These are phyloP conservation scores for Crocuta crocuta DNA, from an alignment of 2,113 vertebrate genomes.

Conservation along the genomic window DNA sequence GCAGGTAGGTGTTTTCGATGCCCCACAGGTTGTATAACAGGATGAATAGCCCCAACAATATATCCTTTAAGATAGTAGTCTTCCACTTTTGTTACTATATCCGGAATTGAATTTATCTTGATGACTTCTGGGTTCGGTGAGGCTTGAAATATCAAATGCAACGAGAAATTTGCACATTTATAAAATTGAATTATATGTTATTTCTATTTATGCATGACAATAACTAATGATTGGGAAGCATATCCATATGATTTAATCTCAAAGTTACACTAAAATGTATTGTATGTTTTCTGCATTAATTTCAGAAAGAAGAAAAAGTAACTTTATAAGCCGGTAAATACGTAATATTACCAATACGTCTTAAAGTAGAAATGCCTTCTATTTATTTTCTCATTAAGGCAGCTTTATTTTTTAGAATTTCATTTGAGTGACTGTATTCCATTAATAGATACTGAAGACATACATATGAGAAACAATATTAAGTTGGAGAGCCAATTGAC, in stretches of 20 bases:
- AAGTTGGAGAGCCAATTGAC: background rate
- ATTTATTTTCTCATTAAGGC: background rate
- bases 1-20: slow-evolving; percentile 90
- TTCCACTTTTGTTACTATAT: slow-evolving; percentile 93
- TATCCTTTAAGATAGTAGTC: slow-evolving; percentile 95
- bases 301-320: slow-evolving; percentile 31
- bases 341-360: background rate
- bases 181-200: background rate
- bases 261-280: background rate
- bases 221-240: background rate
- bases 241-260: background rate
- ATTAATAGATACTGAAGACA: slow-evolving; percentile 7
- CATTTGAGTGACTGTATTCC: background rate
- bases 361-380: background rate
- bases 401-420: slow-evolving; percentile 47
- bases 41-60: slow-evolving; percentile 92
- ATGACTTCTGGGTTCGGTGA: slow-evolving; percentile 92
- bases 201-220: background rate
- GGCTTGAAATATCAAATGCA: slow-evolving; percentile 80
- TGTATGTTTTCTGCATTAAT: slow-evolving; percentile 29
- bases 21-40: slow-evolving; percentile 92
- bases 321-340: background rate
- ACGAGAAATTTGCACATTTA: background rate
- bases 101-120: slow-evolving; percentile 92
- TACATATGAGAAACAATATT: background rate